These are phyloP conservation scores for Huso huso DNA, from an alignment of 2,797 vertebrate genomes.

Conservation along the genomic window DNA sequence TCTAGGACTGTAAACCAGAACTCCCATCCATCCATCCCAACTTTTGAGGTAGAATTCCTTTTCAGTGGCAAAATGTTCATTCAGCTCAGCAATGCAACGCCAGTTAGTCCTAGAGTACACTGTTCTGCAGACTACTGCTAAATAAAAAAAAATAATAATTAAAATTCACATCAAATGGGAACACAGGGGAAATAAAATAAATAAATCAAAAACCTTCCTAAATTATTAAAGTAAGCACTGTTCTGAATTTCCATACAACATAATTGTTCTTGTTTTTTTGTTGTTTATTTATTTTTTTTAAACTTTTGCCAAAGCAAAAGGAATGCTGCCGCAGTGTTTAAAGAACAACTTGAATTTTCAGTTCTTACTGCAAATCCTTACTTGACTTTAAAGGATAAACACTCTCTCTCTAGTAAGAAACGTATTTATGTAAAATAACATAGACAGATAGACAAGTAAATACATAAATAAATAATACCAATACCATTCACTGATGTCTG, in stretches of 20 bases:
- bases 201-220: constrained; percentile 13
- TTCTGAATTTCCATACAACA: no score
- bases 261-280: not conserved
- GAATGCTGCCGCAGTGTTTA: not conserved
- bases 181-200: constrained; percentile 30
- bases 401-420: no score
- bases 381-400: no score
- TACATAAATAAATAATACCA: constrained; percentile 26
- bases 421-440: no score
- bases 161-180: constrained; percentile 19
- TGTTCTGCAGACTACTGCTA: constrained; percentile 37
- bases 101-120: constrained; percentile 28
- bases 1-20: no score
- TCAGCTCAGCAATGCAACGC: constrained; percentile 33
- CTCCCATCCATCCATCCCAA: no score
- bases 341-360: constrained; percentile 5
- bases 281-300: not conserved
- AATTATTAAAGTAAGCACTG: constrained; percentile 21
- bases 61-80: constrained; percentile 24
- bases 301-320: constrained; percentile 1
- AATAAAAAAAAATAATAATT: constrained; percentile 28
- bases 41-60: constrained; percentile 25
- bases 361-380: no score
- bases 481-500: constrained; percentile 66
- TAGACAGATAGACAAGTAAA: no score